phyloP scores from a whole-genome alignment of 2,888 invertebrate genomes.

The Troides oblongomaculatus region DNA sequence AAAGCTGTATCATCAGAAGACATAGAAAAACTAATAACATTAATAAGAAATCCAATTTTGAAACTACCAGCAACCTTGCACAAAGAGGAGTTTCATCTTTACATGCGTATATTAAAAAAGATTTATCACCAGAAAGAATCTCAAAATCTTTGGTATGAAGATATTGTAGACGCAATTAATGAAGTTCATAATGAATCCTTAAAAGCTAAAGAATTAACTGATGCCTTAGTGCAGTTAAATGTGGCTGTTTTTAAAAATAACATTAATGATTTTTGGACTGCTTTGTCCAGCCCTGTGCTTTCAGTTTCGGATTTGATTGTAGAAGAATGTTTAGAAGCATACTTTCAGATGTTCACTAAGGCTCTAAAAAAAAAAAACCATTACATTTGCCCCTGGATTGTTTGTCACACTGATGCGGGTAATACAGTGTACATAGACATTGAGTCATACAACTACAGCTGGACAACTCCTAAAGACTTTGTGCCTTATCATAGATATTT shows the following conservation, averaged over 20 bases:
- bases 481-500: constrained; percentile 71
- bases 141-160: constrained; percentile 81
- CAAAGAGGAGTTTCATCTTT: constrained; percentile 74
- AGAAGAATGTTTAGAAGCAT: constrained; percentile 61
- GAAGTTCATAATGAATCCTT: constrained; percentile 72
- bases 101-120: constrained; percentile 75
- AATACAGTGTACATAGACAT: constrained; percentile 77
- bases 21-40: constrained; percentile 64
- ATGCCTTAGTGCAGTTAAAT: constrained; percentile 68
- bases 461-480: constrained; percentile 76
- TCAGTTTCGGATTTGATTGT: constrained; percentile 51
- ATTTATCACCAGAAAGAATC: constrained; percentile 74
- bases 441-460: constrained; percentile 72
- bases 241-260: constrained; percentile 66
- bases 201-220: constrained; percentile 70
- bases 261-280: constrained; percentile 60
- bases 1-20: constrained; percentile 79
- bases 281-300: constrained; percentile 53
- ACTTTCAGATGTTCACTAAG: constrained; percentile 74
- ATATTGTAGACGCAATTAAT: constrained; percentile 71
- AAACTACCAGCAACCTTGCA: constrained; percentile 64
- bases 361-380: constrained; percentile 67
- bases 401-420: constrained; percentile 73
- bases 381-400: constrained; percentile 74
- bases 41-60: constrained; percentile 71